Evolutionary conservation across 2,797 vertebrate species (phyloP), one percentile per base, ranked within the genome.

Genomic region (Miichthys miiuy): DNA sequence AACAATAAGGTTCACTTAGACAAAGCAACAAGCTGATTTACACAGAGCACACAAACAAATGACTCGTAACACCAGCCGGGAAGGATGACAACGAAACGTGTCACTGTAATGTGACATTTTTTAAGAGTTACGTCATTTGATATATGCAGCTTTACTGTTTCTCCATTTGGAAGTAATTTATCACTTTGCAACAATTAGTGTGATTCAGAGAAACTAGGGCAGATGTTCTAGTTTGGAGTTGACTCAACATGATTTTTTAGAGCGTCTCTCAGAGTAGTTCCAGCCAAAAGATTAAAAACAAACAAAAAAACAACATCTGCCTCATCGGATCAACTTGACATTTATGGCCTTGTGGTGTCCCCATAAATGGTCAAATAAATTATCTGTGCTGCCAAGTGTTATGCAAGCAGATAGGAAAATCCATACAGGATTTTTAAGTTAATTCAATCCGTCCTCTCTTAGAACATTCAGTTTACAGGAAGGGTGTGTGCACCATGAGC

Each of bases 1-100:
- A 25, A 57, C 14, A 55, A 3, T 3, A 14, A 6, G 4, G 41
- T 48, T 60, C 27, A 25, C 6, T 21, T 14, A 9, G 3, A 71
- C 2, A 47, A 72, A 72, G 46, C 10, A 25, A 25, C 13, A 47
- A 44, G 25, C 21, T 42, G 52, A 23, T 56, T 44, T 16, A 56
- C 41, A 55, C 25, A 56, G 3, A 56, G 8, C 14, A 17, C 25
- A 65, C 5, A 73, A 73, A 70, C n/a, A 71, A 67, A 50, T 20
- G 9, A 41, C 2, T 42, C 18, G 3, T 21, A 34, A 25, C n/a
- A 47, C 20, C 13, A 46, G 5, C 7, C 13, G 21, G 18, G 23
- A 46, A 21, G 8, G 13, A 27, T 4, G 2, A 34, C 34, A 66
- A 34, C n/a, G 16, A 56, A 48, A 25, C 11, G 34, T 23, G 41